Conservation (phyloP, 2,888 invertebrate species). For the Carterocephalus palaemon region DNA sequence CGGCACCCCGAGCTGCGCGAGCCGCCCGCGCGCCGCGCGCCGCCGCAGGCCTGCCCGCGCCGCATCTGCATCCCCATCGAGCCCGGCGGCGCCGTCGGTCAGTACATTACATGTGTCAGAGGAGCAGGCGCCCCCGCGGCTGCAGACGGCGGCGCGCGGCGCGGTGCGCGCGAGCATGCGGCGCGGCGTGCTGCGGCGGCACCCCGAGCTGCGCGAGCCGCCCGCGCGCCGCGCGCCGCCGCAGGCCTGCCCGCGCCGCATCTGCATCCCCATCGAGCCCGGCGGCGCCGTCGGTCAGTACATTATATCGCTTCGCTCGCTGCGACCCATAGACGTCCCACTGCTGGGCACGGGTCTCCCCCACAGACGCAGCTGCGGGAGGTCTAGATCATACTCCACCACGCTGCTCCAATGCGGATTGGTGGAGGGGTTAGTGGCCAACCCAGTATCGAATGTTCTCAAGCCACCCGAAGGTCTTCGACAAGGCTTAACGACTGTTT, state of each 20-base stretch:
- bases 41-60: constrained; percentile 34
- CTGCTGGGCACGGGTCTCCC: too few relatives aligned
- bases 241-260: constrained; percentile 34
- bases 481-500: too few relatives aligned
- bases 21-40: constrained; percentile 36
- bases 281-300: constrained; percentile 53
- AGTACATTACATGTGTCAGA: constrained; percentile 47
- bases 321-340: too few relatives aligned
- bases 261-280: constrained; percentile 46
- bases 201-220: constrained; percentile 51
- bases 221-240: constrained; percentile 35
- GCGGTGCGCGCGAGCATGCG: constrained; percentile 51
- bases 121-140: constrained; percentile 52
- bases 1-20: constrained; percentile 53
- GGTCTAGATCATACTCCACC: too few relatives aligned
- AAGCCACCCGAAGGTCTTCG: too few relatives aligned
- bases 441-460: too few relatives aligned
- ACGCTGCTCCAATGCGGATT: too few relatives aligned
- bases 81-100: constrained; percentile 55
- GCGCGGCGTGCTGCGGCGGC: constrained; percentile 42
- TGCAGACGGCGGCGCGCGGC: constrained; percentile 55
- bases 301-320: background rate
- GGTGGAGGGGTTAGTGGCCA: too few relatives aligned
- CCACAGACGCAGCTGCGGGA: too few relatives aligned
- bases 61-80: constrained; percentile 43